phyloP scores from a whole-genome alignment of 2,113 vertebrate species.

The Sialia sialis region DNA sequence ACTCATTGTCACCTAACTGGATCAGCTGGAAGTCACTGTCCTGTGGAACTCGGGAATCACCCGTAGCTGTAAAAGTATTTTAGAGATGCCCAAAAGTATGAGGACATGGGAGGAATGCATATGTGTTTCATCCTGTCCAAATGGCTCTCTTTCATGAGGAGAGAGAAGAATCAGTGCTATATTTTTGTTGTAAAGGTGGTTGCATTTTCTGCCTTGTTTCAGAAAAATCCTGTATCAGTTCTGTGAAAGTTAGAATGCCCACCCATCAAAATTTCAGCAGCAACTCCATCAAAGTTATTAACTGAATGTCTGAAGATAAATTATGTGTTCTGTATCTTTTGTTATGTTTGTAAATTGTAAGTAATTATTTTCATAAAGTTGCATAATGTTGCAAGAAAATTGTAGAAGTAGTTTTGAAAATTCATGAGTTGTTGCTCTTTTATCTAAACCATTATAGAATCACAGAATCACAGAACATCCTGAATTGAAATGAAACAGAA shows the following conservation, averaged over 20 bases:
- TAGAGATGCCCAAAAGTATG: background rate
- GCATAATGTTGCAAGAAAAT: background rate
- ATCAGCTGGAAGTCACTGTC: background rate
- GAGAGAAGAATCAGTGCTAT: background rate
- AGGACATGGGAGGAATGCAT: accelerated
- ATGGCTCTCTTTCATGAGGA: background rate
- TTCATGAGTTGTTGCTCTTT: background rate
- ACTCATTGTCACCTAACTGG: background rate
- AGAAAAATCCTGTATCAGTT: background rate
- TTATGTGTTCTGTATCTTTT: background rate
- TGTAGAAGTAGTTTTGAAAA: background rate
- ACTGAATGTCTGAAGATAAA: background rate
- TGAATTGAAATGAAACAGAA: background rate
- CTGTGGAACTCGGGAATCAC: background rate
- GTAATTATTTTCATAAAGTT: background rate
- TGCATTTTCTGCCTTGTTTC: background rate
- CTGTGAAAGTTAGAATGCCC: background rate
- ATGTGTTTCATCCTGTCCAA: background rate
- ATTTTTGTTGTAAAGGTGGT: background rate
- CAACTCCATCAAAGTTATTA: background rate
- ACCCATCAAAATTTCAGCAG: background rate
- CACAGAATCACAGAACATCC: background rate
- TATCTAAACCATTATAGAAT: background rate
- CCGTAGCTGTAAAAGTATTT: background rate
- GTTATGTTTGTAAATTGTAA: background rate